Evolutionary conservation across 2,888 invertebrate species (phyloP).

Genomic region (Brachyopa scutellaris): DNA sequence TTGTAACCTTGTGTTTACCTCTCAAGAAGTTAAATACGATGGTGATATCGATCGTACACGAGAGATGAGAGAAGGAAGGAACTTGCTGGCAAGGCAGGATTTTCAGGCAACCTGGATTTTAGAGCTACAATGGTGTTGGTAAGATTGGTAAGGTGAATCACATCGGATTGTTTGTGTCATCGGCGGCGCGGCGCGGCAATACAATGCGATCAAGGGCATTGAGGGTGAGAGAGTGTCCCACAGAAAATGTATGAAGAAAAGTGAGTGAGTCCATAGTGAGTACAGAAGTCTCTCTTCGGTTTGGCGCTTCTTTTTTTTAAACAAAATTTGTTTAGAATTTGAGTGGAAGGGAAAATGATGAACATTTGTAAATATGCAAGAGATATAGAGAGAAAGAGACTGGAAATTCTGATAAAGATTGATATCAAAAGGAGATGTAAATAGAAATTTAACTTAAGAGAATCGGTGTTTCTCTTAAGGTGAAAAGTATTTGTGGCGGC

Average conservation of each 20-base stretch:
- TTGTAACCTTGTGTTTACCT: constrained; percentile 75
- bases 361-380: constrained; percentile 20
- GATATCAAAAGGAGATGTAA: constrained; percentile 17
- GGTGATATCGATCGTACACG: background rate
- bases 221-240: no score
- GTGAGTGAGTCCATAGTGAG: no score
- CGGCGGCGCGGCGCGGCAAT: no score
- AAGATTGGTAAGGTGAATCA: constrained; percentile 22
- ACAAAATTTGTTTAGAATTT: constrained; percentile 63
- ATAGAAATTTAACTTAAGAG: constrained; percentile 42
- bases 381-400: constrained; percentile 11
- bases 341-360: constrained; percentile 56
- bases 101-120: constrained; percentile 21
- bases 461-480: constrained; percentile 45
- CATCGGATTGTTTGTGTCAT: no score
- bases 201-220: background rate
- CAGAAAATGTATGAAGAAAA: no score
- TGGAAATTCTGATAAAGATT: background rate
- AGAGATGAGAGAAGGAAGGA: constrained; percentile 38
- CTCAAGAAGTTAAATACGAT: constrained; percentile 62
- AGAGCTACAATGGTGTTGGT: no score
- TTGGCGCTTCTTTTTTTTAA: constrained; percentile 58
- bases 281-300: constrained; percentile 14
- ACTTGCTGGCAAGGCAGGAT: constrained; percentile 27
- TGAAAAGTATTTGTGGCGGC: constrained; percentile 44